A percentile compares a stretch with the other conserved stretches of the same genome.
Conservation (phyloP, 2,113 vertebrate species). For the Macroglossus sobrinus region DNA sequence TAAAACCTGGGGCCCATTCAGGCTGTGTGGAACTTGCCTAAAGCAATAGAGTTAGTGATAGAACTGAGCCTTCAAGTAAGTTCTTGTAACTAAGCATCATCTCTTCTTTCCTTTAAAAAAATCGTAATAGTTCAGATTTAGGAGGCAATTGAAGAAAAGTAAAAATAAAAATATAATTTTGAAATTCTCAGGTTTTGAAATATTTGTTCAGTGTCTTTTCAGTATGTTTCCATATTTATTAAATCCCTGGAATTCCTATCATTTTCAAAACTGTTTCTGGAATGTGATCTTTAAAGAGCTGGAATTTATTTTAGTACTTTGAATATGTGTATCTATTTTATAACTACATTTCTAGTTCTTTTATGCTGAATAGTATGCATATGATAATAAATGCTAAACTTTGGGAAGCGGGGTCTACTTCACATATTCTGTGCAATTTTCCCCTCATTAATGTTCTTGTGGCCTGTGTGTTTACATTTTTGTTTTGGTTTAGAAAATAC, state of each 20-base stretch:
- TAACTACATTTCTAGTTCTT: background rate
- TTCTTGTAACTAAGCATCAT: background rate
- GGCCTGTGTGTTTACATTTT: background rate
- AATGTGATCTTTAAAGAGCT: conserved; percentile 23
- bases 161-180: conserved; percentile 4
- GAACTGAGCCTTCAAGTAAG: background rate
- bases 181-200: background rate
- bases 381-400: background rate
- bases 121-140: background rate
- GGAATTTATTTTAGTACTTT: conserved; percentile 25
- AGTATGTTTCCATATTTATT: background rate
- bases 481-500: conserved; percentile 1
- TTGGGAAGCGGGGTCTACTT: background rate
- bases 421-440: background rate
- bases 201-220: background rate
- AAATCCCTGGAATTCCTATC: background rate
- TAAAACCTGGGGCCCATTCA: background rate
- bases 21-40: background rate
- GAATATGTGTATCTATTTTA: background rate
- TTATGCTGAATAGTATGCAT: background rate
- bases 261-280: background rate
- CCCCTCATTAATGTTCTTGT: background rate
- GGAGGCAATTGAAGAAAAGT: background rate
- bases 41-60: background rate
- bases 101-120: background rate